Evolutionary conservation across 2,113 vertebrate species (phyloP).

Genomic region (Hippopotamus amphibius): DNA sequence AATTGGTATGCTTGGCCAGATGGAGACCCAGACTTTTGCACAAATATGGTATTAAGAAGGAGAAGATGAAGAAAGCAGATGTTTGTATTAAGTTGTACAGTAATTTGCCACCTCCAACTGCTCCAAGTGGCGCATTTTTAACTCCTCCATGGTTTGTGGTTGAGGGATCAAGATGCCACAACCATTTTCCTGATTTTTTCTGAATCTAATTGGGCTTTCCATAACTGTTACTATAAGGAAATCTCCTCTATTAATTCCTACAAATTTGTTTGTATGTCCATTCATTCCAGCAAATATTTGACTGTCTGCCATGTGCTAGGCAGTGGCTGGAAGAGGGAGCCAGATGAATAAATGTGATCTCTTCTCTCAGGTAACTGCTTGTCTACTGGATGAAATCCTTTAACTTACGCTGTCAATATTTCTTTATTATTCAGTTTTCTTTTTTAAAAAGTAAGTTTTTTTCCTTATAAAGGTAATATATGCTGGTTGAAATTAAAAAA

Average conservation of each 20-base stretch:
- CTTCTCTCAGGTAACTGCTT: background rate
- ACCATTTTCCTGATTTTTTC: background rate
- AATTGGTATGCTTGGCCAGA: background rate
- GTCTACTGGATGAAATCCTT: background rate
- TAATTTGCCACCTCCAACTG: background rate
- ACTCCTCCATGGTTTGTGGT: background rate
- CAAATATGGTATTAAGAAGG: background rate
- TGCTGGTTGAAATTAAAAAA: conserved; percentile 43
- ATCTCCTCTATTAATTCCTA: background rate
- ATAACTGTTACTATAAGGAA: background rate
- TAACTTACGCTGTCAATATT: background rate
- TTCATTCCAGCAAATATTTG: conserved; percentile 12
- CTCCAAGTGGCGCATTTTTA: background rate
- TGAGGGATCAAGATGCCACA: background rate
- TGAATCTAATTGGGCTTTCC: background rate
- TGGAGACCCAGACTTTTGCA: background rate
- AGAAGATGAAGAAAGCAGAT: background rate
- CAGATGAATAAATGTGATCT: background rate
- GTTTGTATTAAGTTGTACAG: background rate
- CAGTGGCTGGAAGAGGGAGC: background rate
- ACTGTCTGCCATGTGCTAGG: background rate
- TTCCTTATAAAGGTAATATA: background rate
- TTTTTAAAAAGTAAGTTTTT: background rate
- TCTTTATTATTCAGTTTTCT: background rate
- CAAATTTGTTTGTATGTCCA: background rate